phyloP scores from a whole-genome alignment of 2,888 invertebrate species.

The Adela reaumurella region DNA sequence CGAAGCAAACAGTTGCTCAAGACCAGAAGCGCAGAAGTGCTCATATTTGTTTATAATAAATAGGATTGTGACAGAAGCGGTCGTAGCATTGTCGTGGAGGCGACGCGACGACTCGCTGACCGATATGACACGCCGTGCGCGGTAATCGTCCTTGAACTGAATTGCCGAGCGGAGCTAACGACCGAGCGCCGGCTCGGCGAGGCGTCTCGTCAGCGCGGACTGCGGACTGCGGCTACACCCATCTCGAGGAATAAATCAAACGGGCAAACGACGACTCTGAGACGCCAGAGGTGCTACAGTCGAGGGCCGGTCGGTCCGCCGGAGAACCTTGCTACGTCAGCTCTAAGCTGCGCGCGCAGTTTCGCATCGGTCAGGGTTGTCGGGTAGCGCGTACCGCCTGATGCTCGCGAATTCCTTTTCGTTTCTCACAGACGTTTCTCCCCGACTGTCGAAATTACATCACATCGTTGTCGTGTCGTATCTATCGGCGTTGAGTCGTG shows the following conservation, averaged over 20 bases:
- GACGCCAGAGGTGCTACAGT: not conserved
- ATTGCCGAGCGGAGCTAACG: not conserved
- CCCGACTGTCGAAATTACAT: no score
- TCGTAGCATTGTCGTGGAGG: not conserved
- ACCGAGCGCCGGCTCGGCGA: no score
- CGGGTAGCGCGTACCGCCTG: no score
- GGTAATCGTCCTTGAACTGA: not conserved
- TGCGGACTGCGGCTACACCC: not conserved
- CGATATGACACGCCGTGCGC: not conserved
- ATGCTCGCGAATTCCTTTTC: no score
- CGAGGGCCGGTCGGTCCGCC: not conserved
- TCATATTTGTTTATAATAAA: not conserved
- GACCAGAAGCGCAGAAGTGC: not conserved
- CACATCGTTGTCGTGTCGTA: not conserved
- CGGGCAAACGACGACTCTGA: not conserved
- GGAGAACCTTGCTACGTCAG: not conserved
- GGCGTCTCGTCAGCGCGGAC: not conserved
- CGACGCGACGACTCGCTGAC: not conserved
- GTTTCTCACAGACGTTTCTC: no score
- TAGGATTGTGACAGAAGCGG: not conserved
- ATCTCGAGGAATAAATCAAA: not conserved
- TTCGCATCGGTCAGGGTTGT: not conserved
- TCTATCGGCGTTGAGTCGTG: no score
- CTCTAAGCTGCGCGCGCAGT: not conserved
- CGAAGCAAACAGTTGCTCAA: not conserved